A percentile compares a stretch with the other conserved stretches of the same genome.
Conservation (phyloP, 2,113 vertebrate species). For the Diadophis punctatus region DNA sequence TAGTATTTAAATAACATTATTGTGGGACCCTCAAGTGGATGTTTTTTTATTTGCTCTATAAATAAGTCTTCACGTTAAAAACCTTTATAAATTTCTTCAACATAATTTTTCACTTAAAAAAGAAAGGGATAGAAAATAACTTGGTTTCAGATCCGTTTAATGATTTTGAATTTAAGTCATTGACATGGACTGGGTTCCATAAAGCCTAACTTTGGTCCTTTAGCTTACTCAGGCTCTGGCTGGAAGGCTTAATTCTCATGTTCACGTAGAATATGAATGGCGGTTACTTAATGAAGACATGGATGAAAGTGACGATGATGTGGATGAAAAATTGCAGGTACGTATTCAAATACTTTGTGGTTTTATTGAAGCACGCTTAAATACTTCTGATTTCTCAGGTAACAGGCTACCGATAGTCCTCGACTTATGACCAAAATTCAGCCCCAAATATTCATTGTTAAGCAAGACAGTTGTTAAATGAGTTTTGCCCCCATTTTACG, state of each 20-base stretch:
- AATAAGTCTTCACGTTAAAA: not conserved
- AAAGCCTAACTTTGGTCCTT: not conserved
- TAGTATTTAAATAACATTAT: not conserved
- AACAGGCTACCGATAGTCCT: not conserved
- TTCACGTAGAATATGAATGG: slow-evolving; percentile 97
- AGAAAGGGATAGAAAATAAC: not conserved
- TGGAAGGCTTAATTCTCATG: slow-evolving; percentile 92
- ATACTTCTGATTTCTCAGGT: not conserved
- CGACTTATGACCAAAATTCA: not conserved
- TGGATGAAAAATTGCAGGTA: slow-evolving; percentile 87
- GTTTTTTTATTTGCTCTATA: slow-evolving; percentile 11
- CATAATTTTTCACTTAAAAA: not conserved
- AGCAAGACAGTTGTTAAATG: not conserved
- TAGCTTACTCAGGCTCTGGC: slow-evolving; percentile 88
- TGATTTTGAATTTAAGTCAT: not conserved
- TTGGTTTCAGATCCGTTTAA: not conserved
- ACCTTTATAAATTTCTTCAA: not conserved
- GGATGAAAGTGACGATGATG: slow-evolving; percentile 93
- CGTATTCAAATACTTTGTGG: slow-evolving; percentile 5
- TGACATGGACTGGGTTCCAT: fast-evolving
- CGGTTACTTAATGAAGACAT: slow-evolving; percentile 88
- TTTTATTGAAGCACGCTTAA: not conserved
- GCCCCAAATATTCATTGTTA: not conserved
- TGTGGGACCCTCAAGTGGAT: not conserved
- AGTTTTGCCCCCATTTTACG: not conserved